Evolutionary conservation across 2,797 vertebrate species (phyloP), one percentile per base, ranked within the genome.

Genomic region (Bradypodion pumilum): DNA sequence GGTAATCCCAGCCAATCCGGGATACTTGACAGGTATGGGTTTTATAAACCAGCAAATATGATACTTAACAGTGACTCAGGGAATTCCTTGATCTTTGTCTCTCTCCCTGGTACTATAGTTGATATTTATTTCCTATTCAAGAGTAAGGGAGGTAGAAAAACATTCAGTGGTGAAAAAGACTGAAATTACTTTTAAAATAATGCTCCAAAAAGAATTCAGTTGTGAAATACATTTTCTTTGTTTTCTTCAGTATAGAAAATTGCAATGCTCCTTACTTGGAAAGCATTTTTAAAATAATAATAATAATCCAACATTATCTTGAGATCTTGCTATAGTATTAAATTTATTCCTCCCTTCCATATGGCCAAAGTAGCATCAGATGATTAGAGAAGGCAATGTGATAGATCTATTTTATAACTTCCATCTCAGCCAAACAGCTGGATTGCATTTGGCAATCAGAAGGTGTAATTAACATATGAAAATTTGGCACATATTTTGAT

Each of bases 381-480:
- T 29, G 56, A 63, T 23, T 9, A 69, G 69, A 19, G 27, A 56
- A 56, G 73, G 44, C 4, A 63, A 46, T 68, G 59, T 4, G 2
- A 12, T 4, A n/a, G 7, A 44, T 66, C 25, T 86, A 44, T 73
- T 82, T 86, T 78, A 66, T 35, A 52, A 56, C 60, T 7, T 52
- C 1, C 7, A 23, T 60, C 16, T 60, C 56, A 62, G 40, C 65
- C 81, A 87, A 40, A 62, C 70, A 77, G 37, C 46, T 87, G 56
- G 52, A 77, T 63, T 44, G 2, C 49, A 40, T 23, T 73, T 59
- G 69, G 37, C 74, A 85, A 78, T 62, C 35, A 37, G 21, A 35
- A 81, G 35, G 12, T 69, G 35, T 60, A 80, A 83, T 74, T 81
- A 69, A 49, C 74, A 32, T 74, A 66, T 78, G 60, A 85, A 85